Evolutionary conservation across 2,888 invertebrate genomes (phyloP), one percentile per base, ranked within the genome.

Genomic region (Smittia sp.): DNA sequence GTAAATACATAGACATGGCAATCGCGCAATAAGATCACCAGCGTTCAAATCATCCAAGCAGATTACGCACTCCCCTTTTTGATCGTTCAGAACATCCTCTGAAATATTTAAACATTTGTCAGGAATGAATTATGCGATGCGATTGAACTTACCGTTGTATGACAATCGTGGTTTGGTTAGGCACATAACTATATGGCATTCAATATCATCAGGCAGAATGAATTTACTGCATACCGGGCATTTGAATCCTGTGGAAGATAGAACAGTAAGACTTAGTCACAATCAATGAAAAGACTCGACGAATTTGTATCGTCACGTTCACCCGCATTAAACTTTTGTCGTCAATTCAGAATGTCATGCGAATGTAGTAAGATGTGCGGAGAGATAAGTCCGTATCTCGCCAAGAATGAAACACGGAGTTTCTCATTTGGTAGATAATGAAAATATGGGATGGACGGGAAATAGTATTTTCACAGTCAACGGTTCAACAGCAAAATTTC

Each of bases 141-240:
- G 32, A 32, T 46, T 46, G 9, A 58, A 78, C 78, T 86, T 81
- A 98, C 98, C 98, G 86, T 98, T 99, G 86, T 98, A 98, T 80
- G 93, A 96, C 82, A 99, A 94, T 83, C 96, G 89, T 79, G 98
- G 98, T 88, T 98, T 95, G 79, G 98, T 98, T 85, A 98, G 92
- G 88, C 98, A 98, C 93, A 98, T 96, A 81, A 98, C 96, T 83
- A 98, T 90, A 85, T 98, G 98, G 86, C 96, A 95, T 87, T 98
- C 98, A 82, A 98, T 94, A 86, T 98, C 98, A 86, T 98, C 98
- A 78, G 97, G 96, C 84, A 97, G 87, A 81, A 99, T 94, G 85
- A 94, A 93, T 87, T 97, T 98, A 85, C 95, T 95, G 89, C 98
- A 98, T 79, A 98, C 96, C 77, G 98, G 98, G 86, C 98, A 99